Conservation (phyloP, 1,140 invertebrate genomes). For the Hypsibius dujardini region DNA sequence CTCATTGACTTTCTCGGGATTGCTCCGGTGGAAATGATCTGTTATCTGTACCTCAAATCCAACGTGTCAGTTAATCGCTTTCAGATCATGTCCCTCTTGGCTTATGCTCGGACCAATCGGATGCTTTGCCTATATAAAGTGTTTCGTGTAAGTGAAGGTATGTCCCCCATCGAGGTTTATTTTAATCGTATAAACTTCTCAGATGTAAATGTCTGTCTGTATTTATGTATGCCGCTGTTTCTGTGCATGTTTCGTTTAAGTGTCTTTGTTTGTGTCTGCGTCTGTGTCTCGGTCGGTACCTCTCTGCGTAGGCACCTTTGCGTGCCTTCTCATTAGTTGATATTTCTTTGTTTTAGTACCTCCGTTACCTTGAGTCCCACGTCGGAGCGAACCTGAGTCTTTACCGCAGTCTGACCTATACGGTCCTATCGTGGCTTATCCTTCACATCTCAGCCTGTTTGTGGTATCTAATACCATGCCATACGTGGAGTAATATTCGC, state of each 20-base stretch:
- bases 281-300: background rate
- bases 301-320: background rate
- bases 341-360: background rate
- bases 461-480: background rate
- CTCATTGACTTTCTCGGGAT: background rate
- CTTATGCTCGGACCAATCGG: background rate
- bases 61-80: background rate
- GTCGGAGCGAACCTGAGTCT: background rate
- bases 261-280: no score
- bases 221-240: background rate
- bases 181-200: no score
- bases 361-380: background rate
- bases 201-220: background rate
- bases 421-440: background rate
- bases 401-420: background rate
- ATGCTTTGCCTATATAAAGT: slow-evolving; percentile 6
- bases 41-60: background rate
- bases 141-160: background rate
- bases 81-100: background rate
- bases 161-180: no score
- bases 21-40: background rate
- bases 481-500: background rate
- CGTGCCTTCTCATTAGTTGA: background rate
- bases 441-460: background rate
- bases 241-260: background rate